phyloP scores from a whole-genome alignment of 2,113 vertebrate species.

The Rhinoptilus africanus region DNA sequence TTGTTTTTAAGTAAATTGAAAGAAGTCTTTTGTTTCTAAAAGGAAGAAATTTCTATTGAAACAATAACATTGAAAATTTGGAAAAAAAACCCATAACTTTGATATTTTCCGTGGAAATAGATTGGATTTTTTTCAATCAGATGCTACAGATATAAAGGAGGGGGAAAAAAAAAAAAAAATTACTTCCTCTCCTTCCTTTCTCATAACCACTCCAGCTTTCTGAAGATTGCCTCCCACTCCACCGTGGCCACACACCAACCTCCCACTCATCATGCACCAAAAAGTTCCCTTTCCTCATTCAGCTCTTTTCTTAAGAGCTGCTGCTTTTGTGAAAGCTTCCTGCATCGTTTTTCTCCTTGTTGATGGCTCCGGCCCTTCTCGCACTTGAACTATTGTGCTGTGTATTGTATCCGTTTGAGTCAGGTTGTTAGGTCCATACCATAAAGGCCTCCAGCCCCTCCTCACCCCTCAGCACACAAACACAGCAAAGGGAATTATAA shows the following conservation, averaged over 20 bases:
- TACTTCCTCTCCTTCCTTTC: background rate
- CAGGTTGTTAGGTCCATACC: background rate
- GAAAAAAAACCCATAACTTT: background rate
- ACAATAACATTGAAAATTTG: background rate
- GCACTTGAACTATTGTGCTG: background rate
- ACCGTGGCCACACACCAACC: background rate
- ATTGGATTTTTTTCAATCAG: background rate
- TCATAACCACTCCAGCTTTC: background rate
- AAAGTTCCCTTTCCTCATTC: background rate
- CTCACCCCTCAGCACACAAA: background rate
- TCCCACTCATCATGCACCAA: background rate
- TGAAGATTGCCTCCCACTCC: background rate
- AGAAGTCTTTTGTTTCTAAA: background rate
- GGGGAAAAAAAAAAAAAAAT: background rate
- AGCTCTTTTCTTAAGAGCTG: background rate
- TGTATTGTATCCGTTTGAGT: background rate
- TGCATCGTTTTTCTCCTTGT: background rate
- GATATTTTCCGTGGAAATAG: background rate
- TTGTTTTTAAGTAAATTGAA: background rate
- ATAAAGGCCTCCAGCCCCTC: background rate
- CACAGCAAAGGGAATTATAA: conserved; percentile 2
- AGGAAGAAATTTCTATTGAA: background rate
- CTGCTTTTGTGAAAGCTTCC: conserved; percentile 35
- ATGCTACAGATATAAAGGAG: background rate
- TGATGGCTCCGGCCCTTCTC: background rate